Conservation (phyloP, 2,113 vertebrate genomes). For the Columba livia region DNA sequence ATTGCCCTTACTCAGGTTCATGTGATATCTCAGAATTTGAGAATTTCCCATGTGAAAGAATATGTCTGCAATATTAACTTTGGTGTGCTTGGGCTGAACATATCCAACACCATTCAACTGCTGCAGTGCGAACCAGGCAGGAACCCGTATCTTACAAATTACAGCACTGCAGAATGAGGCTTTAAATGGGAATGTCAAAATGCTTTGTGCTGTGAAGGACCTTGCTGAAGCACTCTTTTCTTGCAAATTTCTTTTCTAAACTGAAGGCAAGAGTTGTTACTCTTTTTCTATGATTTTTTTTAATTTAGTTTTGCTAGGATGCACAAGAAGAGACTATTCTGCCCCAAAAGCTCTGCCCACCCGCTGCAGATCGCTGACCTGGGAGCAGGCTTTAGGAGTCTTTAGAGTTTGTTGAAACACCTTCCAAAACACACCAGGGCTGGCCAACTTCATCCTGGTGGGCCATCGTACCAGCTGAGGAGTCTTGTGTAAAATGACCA, state of each 20-base stretch:
- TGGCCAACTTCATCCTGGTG: not conserved
- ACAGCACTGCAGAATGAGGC: not conserved
- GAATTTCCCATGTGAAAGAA: not conserved
- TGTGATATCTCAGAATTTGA: not conserved
- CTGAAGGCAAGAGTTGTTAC: not conserved
- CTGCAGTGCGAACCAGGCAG: not conserved
- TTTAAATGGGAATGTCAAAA: not conserved
- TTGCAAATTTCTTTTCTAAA: constrained; percentile 7
- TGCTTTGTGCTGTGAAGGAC: not conserved
- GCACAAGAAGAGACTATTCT: not conserved
- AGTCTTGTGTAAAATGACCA: not conserved
- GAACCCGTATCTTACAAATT: not conserved
- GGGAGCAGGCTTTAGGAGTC: not conserved
- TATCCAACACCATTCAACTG: not conserved
- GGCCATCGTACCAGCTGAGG: not conserved
- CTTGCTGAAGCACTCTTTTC: not conserved
- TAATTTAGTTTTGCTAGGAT: not conserved
- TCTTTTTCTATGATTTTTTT: not conserved
- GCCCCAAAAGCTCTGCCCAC: not conserved
- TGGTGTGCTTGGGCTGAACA: not conserved
- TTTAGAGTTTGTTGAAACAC: not conserved
- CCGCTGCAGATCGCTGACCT: not conserved
- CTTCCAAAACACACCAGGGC: not conserved
- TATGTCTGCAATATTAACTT: not conserved
- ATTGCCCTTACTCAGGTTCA: not conserved